Conservation (phyloP, 2,113 vertebrate genomes). For the Paracanthobrama guichenoti region DNA sequence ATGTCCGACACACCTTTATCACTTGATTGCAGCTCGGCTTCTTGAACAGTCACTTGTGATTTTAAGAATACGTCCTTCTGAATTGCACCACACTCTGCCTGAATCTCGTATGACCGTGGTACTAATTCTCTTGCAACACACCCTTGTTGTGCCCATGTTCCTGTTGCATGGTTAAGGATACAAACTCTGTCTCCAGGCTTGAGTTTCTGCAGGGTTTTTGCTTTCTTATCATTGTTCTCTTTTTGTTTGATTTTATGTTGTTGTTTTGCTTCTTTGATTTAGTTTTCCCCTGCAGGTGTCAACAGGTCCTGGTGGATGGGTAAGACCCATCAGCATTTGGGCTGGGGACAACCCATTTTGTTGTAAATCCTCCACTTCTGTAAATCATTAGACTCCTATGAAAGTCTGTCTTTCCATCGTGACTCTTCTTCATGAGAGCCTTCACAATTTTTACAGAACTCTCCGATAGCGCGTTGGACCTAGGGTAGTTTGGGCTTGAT, state of each 20-base stretch:
- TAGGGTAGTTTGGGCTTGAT: conserved; percentile 42
- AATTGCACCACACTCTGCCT: conserved; percentile 20
- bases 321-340: conserved; percentile 52
- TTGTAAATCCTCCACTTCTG: conserved; percentile 30
- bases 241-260: conserved; percentile 41
- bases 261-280: conserved; percentile 20
- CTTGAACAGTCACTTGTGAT: background rate
- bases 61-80: conserved; percentile 21
- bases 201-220: conserved; percentile 13
- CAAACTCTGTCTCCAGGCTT: conserved; percentile 33
- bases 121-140: conserved; percentile 12
- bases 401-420: conserved; percentile 36
- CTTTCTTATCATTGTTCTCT: conserved; percentile 32
- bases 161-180: background rate
- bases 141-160: conserved; percentile 14
- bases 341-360: conserved; percentile 51
- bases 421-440: conserved; percentile 47
- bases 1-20: background rate
- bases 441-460: conserved; percentile 49
- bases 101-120: conserved; percentile 23
- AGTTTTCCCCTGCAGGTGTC: conserved; percentile 35
- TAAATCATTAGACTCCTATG: conserved; percentile 43
- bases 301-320: conserved; percentile 36
- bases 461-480: conserved; percentile 38
- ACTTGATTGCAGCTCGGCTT: background rate